These are phyloP conservation scores for Pseudomyrmex cubaensis DNA, from an alignment of 1,140 invertebrate genomes.

Conservation along the genomic window DNA sequence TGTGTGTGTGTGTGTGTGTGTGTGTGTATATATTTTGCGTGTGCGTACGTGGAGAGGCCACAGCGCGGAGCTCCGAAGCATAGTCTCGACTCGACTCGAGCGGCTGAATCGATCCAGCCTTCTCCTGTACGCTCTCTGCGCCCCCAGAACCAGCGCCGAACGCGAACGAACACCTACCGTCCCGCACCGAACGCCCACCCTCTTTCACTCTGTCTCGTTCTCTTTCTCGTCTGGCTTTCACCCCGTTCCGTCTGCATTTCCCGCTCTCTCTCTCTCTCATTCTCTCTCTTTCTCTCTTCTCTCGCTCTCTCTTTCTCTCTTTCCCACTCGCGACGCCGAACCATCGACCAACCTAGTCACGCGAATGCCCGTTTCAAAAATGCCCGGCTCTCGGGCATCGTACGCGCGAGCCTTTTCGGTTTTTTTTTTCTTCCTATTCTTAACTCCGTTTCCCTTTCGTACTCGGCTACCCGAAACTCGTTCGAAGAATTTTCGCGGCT, in stretches of 20 bases:
- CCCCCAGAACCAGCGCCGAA: conserved; percentile 69
- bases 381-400: conserved; percentile 68
- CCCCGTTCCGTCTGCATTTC: conserved; percentile 56
- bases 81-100: conserved; percentile 83
- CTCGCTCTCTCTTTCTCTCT: conserved; percentile 18
- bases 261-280: not conserved
- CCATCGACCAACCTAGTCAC: conserved; percentile 78
- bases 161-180: conserved; percentile 56
- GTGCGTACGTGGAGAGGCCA: conserved; percentile 54
- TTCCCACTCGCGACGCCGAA: conserved; percentile 61
- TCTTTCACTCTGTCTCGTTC: conserved; percentile 53
- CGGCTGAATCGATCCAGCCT: conserved; percentile 83
- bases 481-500: conserved; percentile 34
- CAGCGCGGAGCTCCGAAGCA: conserved; percentile 73
- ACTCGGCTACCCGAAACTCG: conserved; percentile 1
- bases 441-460: conserved; percentile 34
- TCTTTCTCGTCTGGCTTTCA: conserved; percentile 63
- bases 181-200: conserved; percentile 45
- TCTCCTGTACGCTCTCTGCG: conserved; percentile 72
- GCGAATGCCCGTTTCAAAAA: conserved; percentile 80
- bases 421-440: conserved; percentile 48
- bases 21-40: conserved; percentile 22
- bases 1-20: not conserved
- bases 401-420: conserved; percentile 62
- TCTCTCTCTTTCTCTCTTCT: conserved; percentile 15